phyloP scores from a whole-genome alignment of 2,888 invertebrate genomes.

The Azorinus chamasolen region DNA sequence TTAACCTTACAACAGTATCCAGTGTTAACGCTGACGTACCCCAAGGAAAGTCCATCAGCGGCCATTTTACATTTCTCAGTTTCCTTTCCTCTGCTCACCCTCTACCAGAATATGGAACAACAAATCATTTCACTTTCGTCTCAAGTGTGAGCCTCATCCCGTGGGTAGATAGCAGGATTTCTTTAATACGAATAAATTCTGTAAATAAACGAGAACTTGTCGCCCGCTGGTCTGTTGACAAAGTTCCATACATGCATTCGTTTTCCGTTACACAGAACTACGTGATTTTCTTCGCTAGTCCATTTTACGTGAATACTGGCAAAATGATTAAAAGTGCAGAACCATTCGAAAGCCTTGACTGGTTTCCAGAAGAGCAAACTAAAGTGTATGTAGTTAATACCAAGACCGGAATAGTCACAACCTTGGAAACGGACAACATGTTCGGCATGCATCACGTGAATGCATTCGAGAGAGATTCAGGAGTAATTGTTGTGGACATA shows the following conservation, averaged over 20 bases:
- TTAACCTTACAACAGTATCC: conserved; percentile 40
- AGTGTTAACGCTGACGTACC: conserved; percentile 56
- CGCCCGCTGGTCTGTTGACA: conserved; percentile 74
- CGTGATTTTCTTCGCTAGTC: conserved; percentile 80
- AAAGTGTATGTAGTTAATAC: conserved; percentile 77
- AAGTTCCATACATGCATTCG: conserved; percentile 84
- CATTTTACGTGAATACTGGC: conserved; percentile 77
- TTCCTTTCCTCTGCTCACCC: conserved; percentile 84
- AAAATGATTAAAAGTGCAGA: conserved; percentile 75
- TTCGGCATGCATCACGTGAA: conserved; percentile 84
- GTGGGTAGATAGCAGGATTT: conserved; percentile 69
- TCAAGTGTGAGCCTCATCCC: conserved; percentile 77
- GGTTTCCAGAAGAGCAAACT: conserved; percentile 71
- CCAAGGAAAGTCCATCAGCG: conserved; percentile 8
- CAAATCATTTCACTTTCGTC: conserved; percentile 76
- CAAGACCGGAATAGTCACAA: conserved; percentile 65
- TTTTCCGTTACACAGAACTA: conserved; percentile 79
- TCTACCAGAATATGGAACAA: conserved; percentile 77
- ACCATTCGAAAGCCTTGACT: conserved; percentile 79
- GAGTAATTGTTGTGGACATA: conserved; percentile 75
- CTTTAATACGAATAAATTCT: conserved; percentile 76
- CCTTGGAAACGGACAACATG: conserved; percentile 69
- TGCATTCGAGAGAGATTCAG: conserved; percentile 74
- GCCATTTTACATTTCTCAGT: conserved; percentile 68
- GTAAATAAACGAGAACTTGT: conserved; percentile 72